These are phyloP conservation scores for Paramormyrops kingsleyae DNA, from an alignment of 2,113 vertebrate species.

Conservation along the genomic window DNA sequence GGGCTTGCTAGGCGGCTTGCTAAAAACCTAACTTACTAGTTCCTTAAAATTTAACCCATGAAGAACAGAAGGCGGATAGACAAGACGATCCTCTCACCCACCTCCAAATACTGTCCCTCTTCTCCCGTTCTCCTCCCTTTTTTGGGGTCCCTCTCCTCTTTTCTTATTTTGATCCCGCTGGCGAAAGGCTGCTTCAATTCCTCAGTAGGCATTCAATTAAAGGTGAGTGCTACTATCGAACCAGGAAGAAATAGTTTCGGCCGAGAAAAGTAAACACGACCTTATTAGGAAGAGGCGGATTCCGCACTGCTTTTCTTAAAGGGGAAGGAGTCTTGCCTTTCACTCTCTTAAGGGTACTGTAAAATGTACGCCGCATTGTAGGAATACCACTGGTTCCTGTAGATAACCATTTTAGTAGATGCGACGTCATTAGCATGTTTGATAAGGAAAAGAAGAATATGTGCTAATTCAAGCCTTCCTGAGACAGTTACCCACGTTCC, in stretches of 20 bases:
- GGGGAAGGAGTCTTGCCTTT: neutral
- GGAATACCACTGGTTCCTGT: constrained; percentile 15
- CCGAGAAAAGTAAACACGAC: constrained; percentile 32
- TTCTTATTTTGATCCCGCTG: neutral
- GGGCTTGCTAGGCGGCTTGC: neutral
- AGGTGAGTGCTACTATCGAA: constrained; percentile 24
- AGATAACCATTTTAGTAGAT: constrained; percentile 1
- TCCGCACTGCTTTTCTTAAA: constrained; percentile 33
- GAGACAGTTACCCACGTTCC: neutral
- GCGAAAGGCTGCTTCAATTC: neutral
- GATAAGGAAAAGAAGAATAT: neutral
- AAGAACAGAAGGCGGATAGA: neutral
- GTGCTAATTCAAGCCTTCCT: neutral
- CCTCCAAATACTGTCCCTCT: neutral
- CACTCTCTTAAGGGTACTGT: neutral
- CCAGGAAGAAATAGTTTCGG: constrained; percentile 30
- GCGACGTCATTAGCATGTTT: neutral
- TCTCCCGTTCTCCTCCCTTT: neutral
- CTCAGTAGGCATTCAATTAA: constrained; percentile 20
- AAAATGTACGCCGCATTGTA: neutral
- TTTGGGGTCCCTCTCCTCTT: neutral
- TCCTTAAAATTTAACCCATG: neutral
- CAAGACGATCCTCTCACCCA: neutral
- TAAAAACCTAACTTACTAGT: neutral
- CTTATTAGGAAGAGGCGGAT: constrained; percentile 35